Evolutionary conservation across 2,113 vertebrate genomes (phyloP), one percentile per base, ranked within the genome.

Genomic region (Centrocercus urophasianus): DNA sequence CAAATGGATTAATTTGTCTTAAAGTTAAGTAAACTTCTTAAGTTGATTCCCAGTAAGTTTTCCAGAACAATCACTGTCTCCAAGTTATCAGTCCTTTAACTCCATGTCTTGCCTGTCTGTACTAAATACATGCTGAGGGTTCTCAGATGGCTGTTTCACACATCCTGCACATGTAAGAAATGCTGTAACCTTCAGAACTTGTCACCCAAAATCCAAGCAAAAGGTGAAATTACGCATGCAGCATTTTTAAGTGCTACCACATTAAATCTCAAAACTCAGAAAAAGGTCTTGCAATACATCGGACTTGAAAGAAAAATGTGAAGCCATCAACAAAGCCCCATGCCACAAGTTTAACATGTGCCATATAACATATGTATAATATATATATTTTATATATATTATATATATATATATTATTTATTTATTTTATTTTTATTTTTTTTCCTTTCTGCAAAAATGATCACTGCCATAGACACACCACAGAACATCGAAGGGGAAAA

Each of bases 111-210:
- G 7, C 3, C 12, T 65, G 66, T 15, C 48, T 85, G n/a, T 69
- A 61, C 13, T 8, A 18, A 0, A 0, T 17, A 20, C 0, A 15
- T 10, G 19, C 30, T 43, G 13, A 22, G 65, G 25, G 5, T 45
- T 77, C 87, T 85, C 17, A 59, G 10, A 32, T 36, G 28, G 25
- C 8, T 27, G 15, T 10, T 80, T n/a, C 30, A 19, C 9, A 42
- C 20, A 74, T 73, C n/a, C 57, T 69, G 42, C 42, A 45, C 0
- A 2, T n/a, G 34, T 1, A 9, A 83, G 42, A 30, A 69, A 24
- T 19, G 28, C 60, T 47, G 8, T 12, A 79, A 20, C 8, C 43
- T 30, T 8, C 28, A 66, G 30, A 42, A 42, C 52, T 70, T 32
- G 20, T 12, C 40, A 80, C 20, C 40, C 11, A 2, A 52, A 69